These are phyloP conservation scores for Propsilocerus akamusi DNA, from an alignment of 1,140 invertebrate species.

Conservation along the genomic window DNA sequence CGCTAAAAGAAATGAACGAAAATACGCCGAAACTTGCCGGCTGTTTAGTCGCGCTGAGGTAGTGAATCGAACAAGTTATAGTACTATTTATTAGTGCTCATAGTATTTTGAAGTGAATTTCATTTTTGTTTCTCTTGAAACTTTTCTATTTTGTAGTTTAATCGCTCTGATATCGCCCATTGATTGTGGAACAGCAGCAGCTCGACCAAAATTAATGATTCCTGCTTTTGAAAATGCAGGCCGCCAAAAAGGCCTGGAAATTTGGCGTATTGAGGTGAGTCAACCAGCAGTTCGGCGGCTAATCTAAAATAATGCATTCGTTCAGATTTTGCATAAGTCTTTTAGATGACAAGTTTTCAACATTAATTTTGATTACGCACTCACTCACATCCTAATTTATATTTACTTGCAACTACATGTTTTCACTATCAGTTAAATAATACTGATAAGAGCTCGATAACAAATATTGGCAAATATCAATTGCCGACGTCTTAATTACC, in stretches of 20 bases:
- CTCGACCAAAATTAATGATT: constrained; percentile 25
- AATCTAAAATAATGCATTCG: not conserved
- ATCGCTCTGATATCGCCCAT: not conserved
- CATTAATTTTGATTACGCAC: not conserved
- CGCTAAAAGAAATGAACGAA: no score
- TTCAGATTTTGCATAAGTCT: not conserved
- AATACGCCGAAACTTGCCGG: not conserved
- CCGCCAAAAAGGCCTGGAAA: constrained; percentile 35
- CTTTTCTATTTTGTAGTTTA: not conserved
- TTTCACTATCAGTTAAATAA: not conserved
- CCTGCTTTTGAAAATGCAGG: constrained; percentile 42
- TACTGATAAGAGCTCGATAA: no score
- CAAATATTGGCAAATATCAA: no score
- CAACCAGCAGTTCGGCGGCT: not conserved
- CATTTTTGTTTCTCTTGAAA: no score
- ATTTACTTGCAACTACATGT: not conserved
- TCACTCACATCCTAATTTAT: not conserved
- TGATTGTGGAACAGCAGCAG: constrained; percentile 12
- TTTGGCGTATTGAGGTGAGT: constrained; percentile 49
- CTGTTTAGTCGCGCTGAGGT: not conserved
- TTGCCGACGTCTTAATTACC: no score
- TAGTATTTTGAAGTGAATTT: not conserved
- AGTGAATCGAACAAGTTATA: not conserved
- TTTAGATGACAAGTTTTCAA: not conserved
- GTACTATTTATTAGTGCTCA: not conserved